Percentiles rank a stretch among this genome's conserved stretches.
These are phyloP conservation scores for Celastrina argiolus DNA, from an alignment of 2,888 invertebrate genomes.

Conservation along the genomic window DNA sequence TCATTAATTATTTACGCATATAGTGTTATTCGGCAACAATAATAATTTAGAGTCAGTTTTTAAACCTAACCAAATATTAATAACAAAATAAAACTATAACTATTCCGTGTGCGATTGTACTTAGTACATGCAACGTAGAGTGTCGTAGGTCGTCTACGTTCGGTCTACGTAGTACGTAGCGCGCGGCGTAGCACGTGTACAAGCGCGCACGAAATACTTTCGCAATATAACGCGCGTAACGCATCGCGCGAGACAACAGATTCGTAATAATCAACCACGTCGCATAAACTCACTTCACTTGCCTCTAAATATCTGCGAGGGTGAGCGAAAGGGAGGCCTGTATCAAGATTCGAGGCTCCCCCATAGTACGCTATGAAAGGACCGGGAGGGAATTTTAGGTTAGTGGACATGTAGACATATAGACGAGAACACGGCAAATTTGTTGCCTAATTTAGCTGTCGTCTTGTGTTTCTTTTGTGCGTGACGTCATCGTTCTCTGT, in stretches of 20 bases:
- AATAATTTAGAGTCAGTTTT: background rate
- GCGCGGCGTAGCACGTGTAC: conserved; percentile 25
- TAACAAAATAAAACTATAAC: background rate
- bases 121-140: conserved; percentile 1
- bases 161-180: conserved; percentile 24
- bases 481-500: conserved; percentile 74
- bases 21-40: too few relatives aligned
- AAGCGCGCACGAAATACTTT: conserved; percentile 31
- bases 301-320: conserved; percentile 65
- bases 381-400: conserved; percentile 74
- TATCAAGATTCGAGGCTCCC: conserved; percentile 67
- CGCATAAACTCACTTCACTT: conserved; percentile 68
- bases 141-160: conserved; percentile 16
- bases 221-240: conserved; percentile 38
- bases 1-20: too few relatives aligned
- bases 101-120: background rate
- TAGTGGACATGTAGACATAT: conserved; percentile 80
- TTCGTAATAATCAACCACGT: conserved; percentile 72
- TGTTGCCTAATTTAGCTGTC: conserved; percentile 78
- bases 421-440: conserved; percentile 77
- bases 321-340: conserved; percentile 72
- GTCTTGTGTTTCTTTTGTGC: conserved; percentile 76
- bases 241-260: conserved; percentile 54
- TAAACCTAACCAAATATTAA: background rate
- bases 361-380: conserved; percentile 68